A percentile compares a stretch with the other conserved stretches of the same genome.
Evolutionary conservation across 2,888 invertebrate species (phyloP).

Genomic region (Sthenelais limicola): DNA sequence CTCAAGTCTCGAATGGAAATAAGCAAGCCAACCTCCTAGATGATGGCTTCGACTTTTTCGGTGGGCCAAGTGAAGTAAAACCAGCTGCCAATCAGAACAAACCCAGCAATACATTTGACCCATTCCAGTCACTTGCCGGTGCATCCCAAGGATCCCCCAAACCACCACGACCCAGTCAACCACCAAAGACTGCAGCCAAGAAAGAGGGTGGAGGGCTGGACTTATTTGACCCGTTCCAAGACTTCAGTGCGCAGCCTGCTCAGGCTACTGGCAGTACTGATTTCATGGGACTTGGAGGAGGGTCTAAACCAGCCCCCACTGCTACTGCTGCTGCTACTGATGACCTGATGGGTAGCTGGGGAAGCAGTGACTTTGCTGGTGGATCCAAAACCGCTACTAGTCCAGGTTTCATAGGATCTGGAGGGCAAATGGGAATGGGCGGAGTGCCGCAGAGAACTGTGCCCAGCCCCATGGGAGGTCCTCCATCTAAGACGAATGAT

Average conservation of each 20-base stretch:
- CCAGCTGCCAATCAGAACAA: not conserved
- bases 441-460: conserved; percentile 1
- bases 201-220: conserved; percentile 19
- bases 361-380: conserved; percentile 46
- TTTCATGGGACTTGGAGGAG: not conserved
- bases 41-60: not conserved
- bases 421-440: conserved; percentile 1
- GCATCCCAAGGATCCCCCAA: not conserved
- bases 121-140: conserved; percentile 56
- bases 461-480: conserved; percentile 20
- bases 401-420: conserved; percentile 29
- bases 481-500: conserved; percentile 41
- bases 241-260: too few relatives aligned
- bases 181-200: not conserved
- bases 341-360: conserved; percentile 63
- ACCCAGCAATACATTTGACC: conserved; percentile 58
- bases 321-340: conserved; percentile 47
- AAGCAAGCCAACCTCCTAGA: conserved; percentile 8
- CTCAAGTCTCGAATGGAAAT: not conserved
- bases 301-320: too few relatives aligned
- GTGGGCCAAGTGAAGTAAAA: not conserved
- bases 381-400: conserved; percentile 24
- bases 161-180: conserved; percentile 36
- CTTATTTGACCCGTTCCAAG: conserved; percentile 64
- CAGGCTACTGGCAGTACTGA: too few relatives aligned